These are phyloP conservation scores for Dasypus novemcinctus DNA, from an alignment of 2,113 vertebrate genomes.

Conservation along the genomic window DNA sequence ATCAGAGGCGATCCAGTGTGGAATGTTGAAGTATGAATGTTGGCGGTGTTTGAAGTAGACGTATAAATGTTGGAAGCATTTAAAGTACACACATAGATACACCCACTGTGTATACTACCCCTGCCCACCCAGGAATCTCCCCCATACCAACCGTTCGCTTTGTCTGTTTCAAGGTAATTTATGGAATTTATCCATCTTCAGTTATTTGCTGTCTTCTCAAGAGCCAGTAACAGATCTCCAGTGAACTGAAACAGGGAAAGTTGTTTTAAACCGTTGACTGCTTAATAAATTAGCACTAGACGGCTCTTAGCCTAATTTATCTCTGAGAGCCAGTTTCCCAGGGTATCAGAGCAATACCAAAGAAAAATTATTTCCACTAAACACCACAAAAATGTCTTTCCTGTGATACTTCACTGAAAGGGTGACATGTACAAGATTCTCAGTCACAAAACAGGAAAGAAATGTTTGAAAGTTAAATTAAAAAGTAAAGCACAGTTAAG, in stretches of 20 bases:
- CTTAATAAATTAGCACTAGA: constrained; percentile 77
- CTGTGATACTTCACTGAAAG: constrained; percentile 79
- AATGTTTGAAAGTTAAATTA: constrained; percentile 80
- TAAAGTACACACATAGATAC: background rate
- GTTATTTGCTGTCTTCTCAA: constrained; percentile 57
- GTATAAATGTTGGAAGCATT: background rate
- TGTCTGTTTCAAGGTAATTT: constrained; percentile 42
- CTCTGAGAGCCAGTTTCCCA: constrained; percentile 75
- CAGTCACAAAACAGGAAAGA: constrained; percentile 78
- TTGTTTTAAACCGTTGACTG: constrained; percentile 79
- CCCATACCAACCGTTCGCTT: background rate
- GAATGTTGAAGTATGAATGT: background rate
- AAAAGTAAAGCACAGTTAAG: constrained; percentile 79
- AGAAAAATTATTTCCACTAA: constrained; percentile 80
- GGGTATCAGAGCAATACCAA: constrained; percentile 73
- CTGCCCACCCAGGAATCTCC: background rate
- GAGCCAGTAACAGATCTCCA: constrained; percentile 71
- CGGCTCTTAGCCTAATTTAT: constrained; percentile 72
- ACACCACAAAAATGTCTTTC: constrained; percentile 78
- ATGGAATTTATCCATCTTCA: constrained; percentile 59
- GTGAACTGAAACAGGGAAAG: constrained; percentile 75
- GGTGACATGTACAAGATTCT: constrained; percentile 75
- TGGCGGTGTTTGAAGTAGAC: background rate
- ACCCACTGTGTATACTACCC: too few relatives aligned
- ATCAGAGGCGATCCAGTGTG: background rate